Evolutionary conservation across 2,797 vertebrate genomes (phyloP).

Genomic region (Synanceia verrucosa): DNA sequence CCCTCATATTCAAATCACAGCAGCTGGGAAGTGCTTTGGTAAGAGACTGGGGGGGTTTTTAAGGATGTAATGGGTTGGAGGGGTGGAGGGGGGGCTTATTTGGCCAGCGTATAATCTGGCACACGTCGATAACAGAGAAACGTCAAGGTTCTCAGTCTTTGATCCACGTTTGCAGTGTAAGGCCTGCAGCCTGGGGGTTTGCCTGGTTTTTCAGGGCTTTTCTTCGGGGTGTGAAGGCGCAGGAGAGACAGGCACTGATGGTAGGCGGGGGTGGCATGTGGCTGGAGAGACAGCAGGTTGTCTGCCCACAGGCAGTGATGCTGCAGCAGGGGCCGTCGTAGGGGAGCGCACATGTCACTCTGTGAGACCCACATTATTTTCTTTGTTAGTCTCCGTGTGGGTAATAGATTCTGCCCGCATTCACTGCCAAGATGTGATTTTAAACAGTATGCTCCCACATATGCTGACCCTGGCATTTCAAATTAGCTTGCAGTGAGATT

Average conservation of each 20-base stretch:
- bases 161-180: constrained; percentile 50
- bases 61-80: constrained; percentile 62
- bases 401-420: constrained; percentile 56
- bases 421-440: constrained; percentile 64
- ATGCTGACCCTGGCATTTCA: constrained; percentile 60
- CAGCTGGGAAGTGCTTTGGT: constrained; percentile 80
- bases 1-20: constrained; percentile 78
- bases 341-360: constrained; percentile 66
- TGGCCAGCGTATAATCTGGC: constrained; percentile 72
- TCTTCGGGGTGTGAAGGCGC: constrained; percentile 27
- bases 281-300: constrained; percentile 71
- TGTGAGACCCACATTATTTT: constrained; percentile 53
- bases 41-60: constrained; percentile 58
- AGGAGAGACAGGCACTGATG: constrained; percentile 13
- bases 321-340: constrained; percentile 52
- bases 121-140: constrained; percentile 75
- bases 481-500: constrained; percentile 19
- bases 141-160: constrained; percentile 59
- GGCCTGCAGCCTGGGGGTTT: constrained; percentile 46
- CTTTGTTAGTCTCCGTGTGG: constrained; percentile 69
- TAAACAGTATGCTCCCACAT: constrained; percentile 62
- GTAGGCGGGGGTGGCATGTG: constrained; percentile 56
- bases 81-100: constrained; percentile 56
- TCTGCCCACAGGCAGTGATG: constrained; percentile 62
- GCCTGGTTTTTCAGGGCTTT: constrained; percentile 41